These are phyloP conservation scores for Astyanax mexicanus DNA, from an alignment of 2,797 vertebrate species.

Conservation along the genomic window DNA sequence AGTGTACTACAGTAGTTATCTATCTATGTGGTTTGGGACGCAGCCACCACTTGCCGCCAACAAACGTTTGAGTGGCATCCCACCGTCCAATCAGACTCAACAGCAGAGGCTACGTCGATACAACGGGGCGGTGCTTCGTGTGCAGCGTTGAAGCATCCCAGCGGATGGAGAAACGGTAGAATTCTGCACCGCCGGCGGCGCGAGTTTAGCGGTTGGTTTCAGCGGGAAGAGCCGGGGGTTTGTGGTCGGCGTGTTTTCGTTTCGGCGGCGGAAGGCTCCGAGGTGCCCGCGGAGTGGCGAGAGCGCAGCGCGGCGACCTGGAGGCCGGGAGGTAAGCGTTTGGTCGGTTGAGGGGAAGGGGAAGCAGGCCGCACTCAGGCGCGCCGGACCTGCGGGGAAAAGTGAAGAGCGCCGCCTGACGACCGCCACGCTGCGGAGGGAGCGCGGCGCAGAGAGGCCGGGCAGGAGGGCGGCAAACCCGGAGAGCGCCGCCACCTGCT, in stretches of 20 bases:
- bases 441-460: constrained; percentile 72
- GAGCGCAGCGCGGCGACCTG: constrained; percentile 53
- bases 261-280: not conserved
- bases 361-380: constrained; percentile 78
- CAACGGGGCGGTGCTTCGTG: constrained; percentile 69
- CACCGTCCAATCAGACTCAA: constrained; percentile 65
- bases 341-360: constrained; percentile 48
- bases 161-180: constrained; percentile 71
- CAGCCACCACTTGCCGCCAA: constrained; percentile 54
- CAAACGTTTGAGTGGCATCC: constrained; percentile 67
- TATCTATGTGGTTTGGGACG: no score
- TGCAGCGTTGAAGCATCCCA: constrained; percentile 69
- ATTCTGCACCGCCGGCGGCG: constrained; percentile 53
- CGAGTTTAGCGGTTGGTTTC: not conserved
- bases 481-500: constrained; percentile 85
- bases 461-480: constrained; percentile 66
- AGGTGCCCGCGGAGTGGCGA: constrained; percentile 1
- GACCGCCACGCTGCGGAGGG: constrained; percentile 78
- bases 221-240: not conserved
- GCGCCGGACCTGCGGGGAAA: constrained; percentile 79
- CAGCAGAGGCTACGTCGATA: constrained; percentile 44
- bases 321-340: constrained; percentile 5
- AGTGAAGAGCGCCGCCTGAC: constrained; percentile 88
- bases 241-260: not conserved
- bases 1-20: no score